phyloP scores from a whole-genome alignment of 2,797 vertebrate genomes.

The Cirrhinus mrigala region DNA sequence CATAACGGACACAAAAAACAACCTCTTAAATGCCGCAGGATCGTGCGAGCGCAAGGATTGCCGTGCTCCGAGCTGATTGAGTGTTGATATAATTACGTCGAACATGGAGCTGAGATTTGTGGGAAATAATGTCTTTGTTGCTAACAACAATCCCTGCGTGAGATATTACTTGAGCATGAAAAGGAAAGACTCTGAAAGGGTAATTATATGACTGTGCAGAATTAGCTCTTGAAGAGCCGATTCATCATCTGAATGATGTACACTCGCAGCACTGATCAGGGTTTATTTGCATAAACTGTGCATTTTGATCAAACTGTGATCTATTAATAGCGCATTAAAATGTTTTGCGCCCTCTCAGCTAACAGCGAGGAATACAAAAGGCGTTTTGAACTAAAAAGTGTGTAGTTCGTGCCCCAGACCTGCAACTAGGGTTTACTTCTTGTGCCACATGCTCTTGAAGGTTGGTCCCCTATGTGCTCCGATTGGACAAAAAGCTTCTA shows the following conservation, averaged over 20 bases:
- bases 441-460: slow-evolving; percentile 18
- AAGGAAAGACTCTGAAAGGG: slow-evolving; percentile 66
- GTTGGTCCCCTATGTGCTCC: background rate
- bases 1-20: slow-evolving; percentile 32
- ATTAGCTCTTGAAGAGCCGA: slow-evolving; percentile 42
- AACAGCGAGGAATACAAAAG: slow-evolving; percentile 8
- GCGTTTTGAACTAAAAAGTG: background rate
- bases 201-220: slow-evolving; percentile 70
- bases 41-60: slow-evolving; percentile 31
- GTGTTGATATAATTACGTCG: slow-evolving; percentile 72
- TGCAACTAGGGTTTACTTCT: background rate
- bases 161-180: slow-evolving; percentile 66
- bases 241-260: slow-evolving; percentile 48
- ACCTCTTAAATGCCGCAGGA: slow-evolving; percentile 15
- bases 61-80: slow-evolving; percentile 49
- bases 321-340: slow-evolving; percentile 31
- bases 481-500: slow-evolving; percentile 34
- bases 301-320: slow-evolving; percentile 41
- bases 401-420: background rate
- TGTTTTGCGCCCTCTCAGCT: background rate
- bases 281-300: slow-evolving; percentile 7
- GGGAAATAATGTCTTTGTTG: slow-evolving; percentile 67
- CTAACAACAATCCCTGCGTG: slow-evolving; percentile 61
- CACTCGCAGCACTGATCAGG: slow-evolving; percentile 29
- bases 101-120: slow-evolving; percentile 70